phyloP scores from a whole-genome alignment of 2,797 vertebrate genomes.

The Netta rufina region DNA sequence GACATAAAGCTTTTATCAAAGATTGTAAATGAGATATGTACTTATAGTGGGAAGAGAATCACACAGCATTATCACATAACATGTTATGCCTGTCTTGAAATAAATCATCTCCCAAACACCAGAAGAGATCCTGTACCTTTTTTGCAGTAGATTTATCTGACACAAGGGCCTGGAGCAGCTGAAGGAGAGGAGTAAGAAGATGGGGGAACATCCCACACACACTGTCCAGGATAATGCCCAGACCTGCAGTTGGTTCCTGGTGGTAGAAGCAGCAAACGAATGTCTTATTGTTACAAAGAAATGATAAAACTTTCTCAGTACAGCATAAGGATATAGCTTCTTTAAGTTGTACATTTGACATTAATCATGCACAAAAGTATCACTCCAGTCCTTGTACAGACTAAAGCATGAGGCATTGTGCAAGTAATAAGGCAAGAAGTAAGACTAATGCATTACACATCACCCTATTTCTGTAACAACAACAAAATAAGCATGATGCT shows the following conservation, averaged over 20 bases:
- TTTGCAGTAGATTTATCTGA: constrained; percentile 95
- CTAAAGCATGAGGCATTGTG: constrained; percentile 64
- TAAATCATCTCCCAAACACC: neutral
- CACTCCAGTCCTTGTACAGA: constrained; percentile 55
- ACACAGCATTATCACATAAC: neutral
- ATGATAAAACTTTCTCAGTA: neutral
- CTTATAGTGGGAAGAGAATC: neutral
- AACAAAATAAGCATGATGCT: constrained; percentile 36
- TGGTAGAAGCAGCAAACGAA: constrained; percentile 12
- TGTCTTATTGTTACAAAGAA: neutral
- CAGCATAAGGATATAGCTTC: neutral
- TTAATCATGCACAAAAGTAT: constrained; percentile 49
- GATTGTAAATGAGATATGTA: neutral
- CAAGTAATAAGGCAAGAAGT: constrained; percentile 44
- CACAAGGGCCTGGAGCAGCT: constrained; percentile 91
- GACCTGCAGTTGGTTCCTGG: constrained; percentile 92
- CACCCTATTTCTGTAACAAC: constrained; percentile 49
- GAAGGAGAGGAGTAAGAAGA: constrained; percentile 90
- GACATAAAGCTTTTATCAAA: neutral
- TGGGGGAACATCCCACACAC: constrained; percentile 96
- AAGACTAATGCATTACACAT: constrained; percentile 19
- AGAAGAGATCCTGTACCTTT: constrained; percentile 81
- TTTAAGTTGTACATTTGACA: constrained; percentile 12
- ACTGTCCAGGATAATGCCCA: constrained; percentile 94
- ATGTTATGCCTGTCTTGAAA: neutral